These are phyloP conservation scores for Heterotilapia buettikoferi DNA, from an alignment of 2,113 vertebrate species.

Conservation along the genomic window DNA sequence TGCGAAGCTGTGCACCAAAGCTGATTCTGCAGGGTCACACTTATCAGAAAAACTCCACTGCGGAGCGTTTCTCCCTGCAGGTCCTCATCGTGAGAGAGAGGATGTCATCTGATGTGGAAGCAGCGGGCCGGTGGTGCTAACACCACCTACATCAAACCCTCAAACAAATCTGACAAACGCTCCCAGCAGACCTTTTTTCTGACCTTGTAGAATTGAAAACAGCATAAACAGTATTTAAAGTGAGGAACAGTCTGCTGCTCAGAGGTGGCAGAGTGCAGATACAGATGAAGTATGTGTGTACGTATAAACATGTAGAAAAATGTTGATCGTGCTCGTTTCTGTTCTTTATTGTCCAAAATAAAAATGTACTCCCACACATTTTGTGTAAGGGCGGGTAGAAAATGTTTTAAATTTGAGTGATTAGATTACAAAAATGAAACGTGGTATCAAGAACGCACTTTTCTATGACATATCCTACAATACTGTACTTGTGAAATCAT, in stretches of 20 bases:
- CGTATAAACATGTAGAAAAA: background rate
- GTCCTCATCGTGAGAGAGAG: rapidly evolving
- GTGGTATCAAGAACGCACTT: rapidly evolving
- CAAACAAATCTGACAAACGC: background rate
- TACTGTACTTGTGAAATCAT: background rate
- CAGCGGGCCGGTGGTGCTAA: background rate
- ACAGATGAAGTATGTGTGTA: rapidly evolving
- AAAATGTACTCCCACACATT: background rate
- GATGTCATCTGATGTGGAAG: background rate
- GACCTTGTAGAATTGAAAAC: background rate
- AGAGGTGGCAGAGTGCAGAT: background rate
- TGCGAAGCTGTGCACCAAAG: rapidly evolving
- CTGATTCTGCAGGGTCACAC: background rate
- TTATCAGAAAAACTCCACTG: background rate
- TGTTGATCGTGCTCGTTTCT: background rate
- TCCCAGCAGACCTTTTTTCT: background rate
- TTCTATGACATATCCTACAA: background rate
- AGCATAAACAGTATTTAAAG: background rate
- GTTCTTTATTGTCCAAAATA: background rate
- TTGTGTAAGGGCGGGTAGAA: background rate
- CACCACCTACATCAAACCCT: background rate
- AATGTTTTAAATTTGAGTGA: background rate
- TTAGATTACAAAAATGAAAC: background rate
- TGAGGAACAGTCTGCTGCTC: background rate
- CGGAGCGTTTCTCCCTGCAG: rapidly evolving